Percentiles rank a stretch among this genome's conserved stretches.
These are phyloP conservation scores for Poeciliopsis gracilis DNA, from an alignment of 2,797 vertebrate genomes.

Conservation along the genomic window DNA sequence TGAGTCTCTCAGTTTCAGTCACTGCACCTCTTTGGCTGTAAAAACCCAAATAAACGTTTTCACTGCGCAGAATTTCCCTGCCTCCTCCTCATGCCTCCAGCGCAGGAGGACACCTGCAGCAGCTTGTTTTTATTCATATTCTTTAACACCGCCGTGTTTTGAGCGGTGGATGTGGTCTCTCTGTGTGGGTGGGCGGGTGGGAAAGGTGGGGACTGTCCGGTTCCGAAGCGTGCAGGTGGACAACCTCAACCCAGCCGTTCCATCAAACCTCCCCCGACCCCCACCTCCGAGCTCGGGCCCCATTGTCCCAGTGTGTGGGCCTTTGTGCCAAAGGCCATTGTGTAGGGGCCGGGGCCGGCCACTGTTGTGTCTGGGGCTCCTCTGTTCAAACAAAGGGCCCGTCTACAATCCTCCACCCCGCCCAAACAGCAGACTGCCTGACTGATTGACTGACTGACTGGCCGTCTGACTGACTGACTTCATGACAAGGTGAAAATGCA, in stretches of 20 bases:
- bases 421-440: slow-evolving; percentile 57
- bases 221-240: slow-evolving; percentile 81
- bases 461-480: slow-evolving; percentile 41
- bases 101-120: slow-evolving; percentile 79
- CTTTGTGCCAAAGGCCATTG: slow-evolving; percentile 76
- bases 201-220: slow-evolving; percentile 15
- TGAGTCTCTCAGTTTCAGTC: slow-evolving; percentile 19
- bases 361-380: slow-evolving; percentile 84
- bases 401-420: slow-evolving; percentile 71
- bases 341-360: slow-evolving; percentile 66
- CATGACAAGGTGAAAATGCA: slow-evolving; percentile 31
- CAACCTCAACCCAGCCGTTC: slow-evolving; percentile 68
- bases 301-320: slow-evolving; percentile 79
- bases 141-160: slow-evolving; percentile 17
- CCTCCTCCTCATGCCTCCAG: slow-evolving; percentile 40
- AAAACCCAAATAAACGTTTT: slow-evolving; percentile 35
- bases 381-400: slow-evolving; percentile 75
- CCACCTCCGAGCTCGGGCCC: slow-evolving; percentile 61
- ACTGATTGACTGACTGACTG: slow-evolving; percentile 47
- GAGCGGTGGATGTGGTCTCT: slow-evolving; percentile 19
- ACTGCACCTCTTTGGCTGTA: slow-evolving; percentile 23
- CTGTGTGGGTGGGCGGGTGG: not conserved
- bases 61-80: slow-evolving; percentile 27
- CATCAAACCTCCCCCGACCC: slow-evolving; percentile 30
- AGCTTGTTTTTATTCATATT: slow-evolving; percentile 17